A percentile compares a stretch with the other conserved stretches of the same genome.
Evolutionary conservation across 1,140 invertebrate species (phyloP).

Genomic region (Ceratina calcarata): DNA sequence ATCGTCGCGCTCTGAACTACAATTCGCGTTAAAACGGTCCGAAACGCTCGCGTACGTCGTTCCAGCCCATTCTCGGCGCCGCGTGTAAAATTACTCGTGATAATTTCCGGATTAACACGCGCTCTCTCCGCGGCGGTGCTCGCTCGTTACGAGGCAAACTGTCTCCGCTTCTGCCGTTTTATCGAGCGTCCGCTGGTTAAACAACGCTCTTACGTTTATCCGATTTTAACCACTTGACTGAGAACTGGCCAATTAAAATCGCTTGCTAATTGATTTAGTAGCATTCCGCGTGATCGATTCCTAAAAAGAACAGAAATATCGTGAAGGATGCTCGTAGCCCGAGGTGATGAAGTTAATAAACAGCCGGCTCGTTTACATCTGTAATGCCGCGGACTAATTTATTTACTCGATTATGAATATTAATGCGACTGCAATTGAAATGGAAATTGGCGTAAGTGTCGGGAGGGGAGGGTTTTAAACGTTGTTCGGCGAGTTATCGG

Average conservation of each 20-base stretch:
- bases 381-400: not conserved
- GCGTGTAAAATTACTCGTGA: slow-evolving; percentile 44
- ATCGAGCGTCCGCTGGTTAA: slow-evolving; percentile 12
- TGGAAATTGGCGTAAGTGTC: not conserved
- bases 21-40: not conserved
- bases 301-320: too few species aligned
- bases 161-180: slow-evolving; percentile 21
- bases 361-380: not conserved
- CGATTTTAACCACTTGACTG: not conserved
- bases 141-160: slow-evolving; percentile 26
- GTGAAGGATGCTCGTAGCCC: too few species aligned
- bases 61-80: slow-evolving; percentile 7
- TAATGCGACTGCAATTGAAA: slow-evolving; percentile 17
- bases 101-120: slow-evolving; percentile 47
- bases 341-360: too few species aligned
- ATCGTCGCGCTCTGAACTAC: not conserved
- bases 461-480: not conserved
- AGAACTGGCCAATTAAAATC: slow-evolving; percentile 10
- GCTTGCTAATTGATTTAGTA: not conserved
- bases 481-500: not conserved
- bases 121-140: not conserved
- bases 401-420: slow-evolving; percentile 27
- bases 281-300: too few species aligned
- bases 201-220: slow-evolving; percentile 10
- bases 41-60: not conserved